Base-by-base conservation (phyloP, 2,888 invertebrate genomes). In the Oxycera nigricornis region DNA sequence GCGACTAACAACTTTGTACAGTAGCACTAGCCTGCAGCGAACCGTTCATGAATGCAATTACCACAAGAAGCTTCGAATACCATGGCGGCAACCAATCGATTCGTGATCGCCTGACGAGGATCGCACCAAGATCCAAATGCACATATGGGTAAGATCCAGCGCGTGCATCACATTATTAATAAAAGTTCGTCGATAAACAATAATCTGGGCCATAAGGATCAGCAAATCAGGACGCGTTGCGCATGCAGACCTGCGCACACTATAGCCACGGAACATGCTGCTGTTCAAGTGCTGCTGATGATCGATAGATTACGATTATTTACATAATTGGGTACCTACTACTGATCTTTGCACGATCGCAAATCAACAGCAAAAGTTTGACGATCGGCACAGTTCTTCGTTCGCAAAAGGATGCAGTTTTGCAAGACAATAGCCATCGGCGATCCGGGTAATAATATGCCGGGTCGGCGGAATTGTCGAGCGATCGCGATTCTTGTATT, bases 21-120 rank as follows among this genome's bases (percentile, higher is more conserved):
- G 76, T 76, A 76, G 76, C 76, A 24, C 46, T 76, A 59, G 67
- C 76, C 74, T 62, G 57, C 59, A 74, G 76, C 72, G 28, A 59
- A 46, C 39, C 61, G 61, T 73, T 74, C 74, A 76, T 76, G 76
- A 76, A 74, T 76, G 74, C 76, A 76, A 76, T 76, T 76, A 76
- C 76, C 76, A 76, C 73, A 76, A 76, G 74, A 72, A 76, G 59
- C 67, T n/a, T 41, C 62, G 67, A 72, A 67, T 50, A 30, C 30
- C 30, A 65, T 65, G 20, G 35, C 22, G 41, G 65, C n/a, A n/a
- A 7, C 35, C 35, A 35, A n/a, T n/a, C n/a, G n/a, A n/a, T n/a
- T n/a, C n/a, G n/a, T n/a, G n/a, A n/a, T n/a, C 59, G 59, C 17
- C n/a, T n/a, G n/a, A 67, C 41, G 26, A 22, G 6, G 39, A 35